Conservation (phyloP, 2,113 vertebrate genomes). For the Dasypus novemcinctus region DNA sequence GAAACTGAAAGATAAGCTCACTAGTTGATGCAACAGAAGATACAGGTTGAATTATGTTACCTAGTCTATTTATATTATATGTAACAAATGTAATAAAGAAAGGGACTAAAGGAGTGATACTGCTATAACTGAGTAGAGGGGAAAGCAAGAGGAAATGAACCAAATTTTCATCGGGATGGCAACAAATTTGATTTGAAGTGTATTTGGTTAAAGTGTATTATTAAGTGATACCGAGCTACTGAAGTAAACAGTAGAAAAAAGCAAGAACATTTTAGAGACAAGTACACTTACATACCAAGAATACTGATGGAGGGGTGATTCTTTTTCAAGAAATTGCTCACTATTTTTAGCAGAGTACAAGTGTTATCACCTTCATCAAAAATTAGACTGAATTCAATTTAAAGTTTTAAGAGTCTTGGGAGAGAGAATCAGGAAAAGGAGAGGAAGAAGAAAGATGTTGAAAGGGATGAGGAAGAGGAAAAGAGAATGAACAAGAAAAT, state of each 20-base stretch:
- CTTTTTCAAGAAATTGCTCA: background rate
- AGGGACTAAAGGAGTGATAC: fast-evolving
- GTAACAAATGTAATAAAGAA: background rate
- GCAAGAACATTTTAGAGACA: fast-evolving
- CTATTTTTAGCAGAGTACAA: background rate
- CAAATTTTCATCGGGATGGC: background rate
- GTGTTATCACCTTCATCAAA: background rate
- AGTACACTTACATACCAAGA: background rate
- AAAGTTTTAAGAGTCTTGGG: background rate
- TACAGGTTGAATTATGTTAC: background rate
- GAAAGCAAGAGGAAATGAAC: background rate
- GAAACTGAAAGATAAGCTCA: background rate
- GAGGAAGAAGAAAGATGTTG: too few relatives aligned
- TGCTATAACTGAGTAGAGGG: too few relatives aligned
- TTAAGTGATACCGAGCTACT: fast-evolving
- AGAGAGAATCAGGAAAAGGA: background rate
- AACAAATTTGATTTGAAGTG: too few relatives aligned
- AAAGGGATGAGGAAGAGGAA: too few relatives aligned
- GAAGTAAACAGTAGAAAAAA: too few relatives aligned
- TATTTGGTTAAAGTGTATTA: fast-evolving
- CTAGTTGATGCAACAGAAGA: background rate
- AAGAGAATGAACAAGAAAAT: background rate
- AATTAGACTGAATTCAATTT: background rate
- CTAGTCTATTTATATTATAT: background rate
- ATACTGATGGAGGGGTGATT: too few relatives aligned